A percentile compares a stretch with the other conserved stretches of the same genome.
These are phyloP conservation scores for Oophaga pumilio DNA, from an alignment of 2,113 vertebrate genomes.

Conservation along the genomic window DNA sequence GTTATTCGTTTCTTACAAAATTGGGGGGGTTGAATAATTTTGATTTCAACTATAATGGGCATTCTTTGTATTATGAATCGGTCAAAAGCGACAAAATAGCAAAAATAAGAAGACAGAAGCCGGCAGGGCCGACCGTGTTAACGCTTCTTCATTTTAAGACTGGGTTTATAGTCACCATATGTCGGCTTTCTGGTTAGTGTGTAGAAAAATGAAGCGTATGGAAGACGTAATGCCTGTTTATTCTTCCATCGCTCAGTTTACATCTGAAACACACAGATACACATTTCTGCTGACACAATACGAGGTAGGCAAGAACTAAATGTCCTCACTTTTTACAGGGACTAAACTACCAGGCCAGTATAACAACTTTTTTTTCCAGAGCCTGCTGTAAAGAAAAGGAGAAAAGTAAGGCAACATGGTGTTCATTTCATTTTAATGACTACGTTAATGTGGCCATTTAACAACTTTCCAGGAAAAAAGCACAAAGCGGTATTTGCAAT, in stretches of 20 bases:
- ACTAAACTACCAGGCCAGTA: background rate
- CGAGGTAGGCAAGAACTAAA: background rate
- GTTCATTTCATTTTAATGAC: constrained; percentile 62
- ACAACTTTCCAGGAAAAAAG: constrained; percentile 57
- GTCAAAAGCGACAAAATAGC: too few species aligned
- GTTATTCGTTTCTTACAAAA: too few species aligned
- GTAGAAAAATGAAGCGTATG: background rate
- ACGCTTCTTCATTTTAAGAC: too few species aligned
- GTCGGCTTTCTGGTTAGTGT: too few species aligned
- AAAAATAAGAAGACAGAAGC: too few species aligned
- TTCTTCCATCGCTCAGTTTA: background rate
- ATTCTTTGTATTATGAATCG: too few species aligned
- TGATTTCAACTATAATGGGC: too few species aligned
- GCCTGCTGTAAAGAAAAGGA: constrained; percentile 31
- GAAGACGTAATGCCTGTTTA: background rate
- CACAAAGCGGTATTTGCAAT: constrained; percentile 64
- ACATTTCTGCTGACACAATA: background rate
- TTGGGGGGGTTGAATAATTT: too few species aligned
- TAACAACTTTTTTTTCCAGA: background rate
- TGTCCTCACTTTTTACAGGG: background rate
- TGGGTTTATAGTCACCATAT: too few species aligned
- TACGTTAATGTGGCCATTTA: constrained; percentile 32
- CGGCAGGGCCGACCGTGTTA: too few species aligned
- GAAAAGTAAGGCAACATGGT: constrained; percentile 69
- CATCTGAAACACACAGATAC: background rate